Percentiles rank a stretch among this genome's conserved stretches.
Conservation (phyloP, 2,888 invertebrate species). For the Chydorus sphaericus region DNA sequence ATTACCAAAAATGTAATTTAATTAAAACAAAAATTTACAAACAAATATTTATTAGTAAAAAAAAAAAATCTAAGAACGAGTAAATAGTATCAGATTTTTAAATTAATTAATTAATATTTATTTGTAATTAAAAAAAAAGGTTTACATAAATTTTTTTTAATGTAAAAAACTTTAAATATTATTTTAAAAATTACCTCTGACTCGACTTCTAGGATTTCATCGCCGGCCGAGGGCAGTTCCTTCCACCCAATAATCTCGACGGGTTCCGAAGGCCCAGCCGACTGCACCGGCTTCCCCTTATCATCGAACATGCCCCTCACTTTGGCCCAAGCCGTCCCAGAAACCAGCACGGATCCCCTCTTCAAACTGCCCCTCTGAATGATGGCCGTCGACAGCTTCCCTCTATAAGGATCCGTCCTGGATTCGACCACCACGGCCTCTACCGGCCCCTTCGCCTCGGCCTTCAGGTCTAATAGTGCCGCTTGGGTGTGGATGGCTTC, state of each 20-base stretch:
- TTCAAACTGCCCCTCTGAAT: constrained; percentile 72
- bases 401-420: constrained; percentile 47
- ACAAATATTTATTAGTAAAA: no score
- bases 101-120: not conserved
- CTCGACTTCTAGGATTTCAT: constrained; percentile 66
- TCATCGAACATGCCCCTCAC: constrained; percentile 57
- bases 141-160: not conserved
- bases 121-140: not conserved
- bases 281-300: constrained; percentile 45
- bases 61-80: not conserved
- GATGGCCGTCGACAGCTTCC: constrained; percentile 67
- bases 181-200: constrained; percentile 42
- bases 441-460: constrained; percentile 65
- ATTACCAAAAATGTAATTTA: no score
- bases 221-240: constrained; percentile 75
- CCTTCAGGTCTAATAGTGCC: constrained; percentile 71
- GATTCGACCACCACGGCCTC: constrained; percentile 88
- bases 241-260: constrained; percentile 84
- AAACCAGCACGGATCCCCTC: constrained; percentile 60
- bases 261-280: constrained; percentile 64
- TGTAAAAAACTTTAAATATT: not conserved
- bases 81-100: not conserved
- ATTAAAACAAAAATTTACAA: no score
- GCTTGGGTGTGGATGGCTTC: constrained; percentile 68
- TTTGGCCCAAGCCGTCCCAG: constrained; percentile 71